These are phyloP conservation scores for Latrodectus geometricus DNA, from an alignment of 1,140 invertebrate species.

Conservation along the genomic window DNA sequence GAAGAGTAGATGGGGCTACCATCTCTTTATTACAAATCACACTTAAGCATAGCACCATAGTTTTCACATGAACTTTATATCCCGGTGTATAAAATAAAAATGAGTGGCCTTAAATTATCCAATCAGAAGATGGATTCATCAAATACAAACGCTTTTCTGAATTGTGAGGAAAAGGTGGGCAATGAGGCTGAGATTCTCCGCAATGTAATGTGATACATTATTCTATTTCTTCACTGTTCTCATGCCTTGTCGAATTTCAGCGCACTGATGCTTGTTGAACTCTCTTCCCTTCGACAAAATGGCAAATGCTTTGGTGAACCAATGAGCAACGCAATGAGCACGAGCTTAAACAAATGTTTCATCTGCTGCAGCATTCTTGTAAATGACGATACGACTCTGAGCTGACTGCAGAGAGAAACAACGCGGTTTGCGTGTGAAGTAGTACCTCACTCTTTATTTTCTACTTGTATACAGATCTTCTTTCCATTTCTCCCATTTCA, in stretches of 20 bases:
- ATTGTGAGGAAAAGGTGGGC: background rate
- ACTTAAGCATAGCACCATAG: conserved; percentile 53
- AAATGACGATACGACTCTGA: conserved; percentile 27
- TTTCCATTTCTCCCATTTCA: conserved; percentile 22
- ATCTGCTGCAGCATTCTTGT: conserved; percentile 50
- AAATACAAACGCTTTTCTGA: conserved; percentile 8
- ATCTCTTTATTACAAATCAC: conserved; percentile 54
- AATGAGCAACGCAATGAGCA: conserved; percentile 58
- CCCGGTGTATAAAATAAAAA: conserved; percentile 52
- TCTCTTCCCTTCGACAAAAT: conserved; percentile 29
- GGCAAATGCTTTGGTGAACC: conserved; percentile 19
- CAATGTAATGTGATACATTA: conserved; percentile 60
- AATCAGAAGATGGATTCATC: conserved; percentile 23
- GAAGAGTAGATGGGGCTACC: conserved; percentile 7
- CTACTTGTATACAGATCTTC: conserved; percentile 44
- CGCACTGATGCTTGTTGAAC: conserved; percentile 52
- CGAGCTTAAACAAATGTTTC: conserved; percentile 57
- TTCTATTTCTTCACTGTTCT: conserved; percentile 56
- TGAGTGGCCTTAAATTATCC: conserved; percentile 56
- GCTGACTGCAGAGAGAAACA: conserved; percentile 40
- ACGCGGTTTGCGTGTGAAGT: background rate
- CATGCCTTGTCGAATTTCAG: conserved; percentile 58
- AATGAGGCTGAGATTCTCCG: conserved; percentile 51
- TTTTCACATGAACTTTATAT: conserved; percentile 47
- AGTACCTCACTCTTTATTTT: conserved; percentile 54